Base-by-base conservation (phyloP, 2,888 invertebrate genomes). In the Drosophila melanocephala region DNA sequence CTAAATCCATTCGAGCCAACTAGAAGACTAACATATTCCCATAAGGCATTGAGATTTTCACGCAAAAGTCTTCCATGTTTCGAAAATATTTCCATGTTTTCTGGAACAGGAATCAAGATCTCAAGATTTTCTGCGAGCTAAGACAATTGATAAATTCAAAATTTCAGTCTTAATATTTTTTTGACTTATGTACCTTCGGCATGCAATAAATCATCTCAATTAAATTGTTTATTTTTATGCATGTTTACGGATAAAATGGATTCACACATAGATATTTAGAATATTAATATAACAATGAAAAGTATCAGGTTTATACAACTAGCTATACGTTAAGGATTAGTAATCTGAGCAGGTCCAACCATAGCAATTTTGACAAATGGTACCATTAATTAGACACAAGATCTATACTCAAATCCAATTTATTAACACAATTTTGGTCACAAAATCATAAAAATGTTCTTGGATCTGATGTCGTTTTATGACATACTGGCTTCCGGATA, bases 1-100 rank as follows among this genome's bases (percentile, higher is more conserved):
- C 22, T 51, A 63, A 66, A 53, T 67, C 67, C 60, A 70, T 61
- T 67, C 62, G 47, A 56, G 33, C 50, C 56, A 51, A 57, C 28
- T 56, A 39, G 26, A 44, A 16, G 68, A 70, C 70, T 42, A 35
- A 42, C 51, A 30, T 42, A 35, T 57, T 57, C 16, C 14, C 33
- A n/a, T 51, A 56, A 33, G 42, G 16, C n/a, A 22, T 16, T 35
- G 51, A 22, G 22, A 12, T 39, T 33, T 32, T 6, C 5, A 1
- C 6, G 14, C 5, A 16, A 39, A 10, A 9, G 1, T 2, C 32
- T 19, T 35, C 12, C 7, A 28, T 35, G 28, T 47, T 19, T n/a
- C 28, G 32, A 33, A 26, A 3, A 35, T 26, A 19, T 10, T 22
- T n/a, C 5, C 22, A 37, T 30, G 35, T 37, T 12, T 19, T 7